These are phyloP conservation scores for Falco punctatus DNA, from an alignment of 2,113 vertebrate genomes.

Conservation along the genomic window DNA sequence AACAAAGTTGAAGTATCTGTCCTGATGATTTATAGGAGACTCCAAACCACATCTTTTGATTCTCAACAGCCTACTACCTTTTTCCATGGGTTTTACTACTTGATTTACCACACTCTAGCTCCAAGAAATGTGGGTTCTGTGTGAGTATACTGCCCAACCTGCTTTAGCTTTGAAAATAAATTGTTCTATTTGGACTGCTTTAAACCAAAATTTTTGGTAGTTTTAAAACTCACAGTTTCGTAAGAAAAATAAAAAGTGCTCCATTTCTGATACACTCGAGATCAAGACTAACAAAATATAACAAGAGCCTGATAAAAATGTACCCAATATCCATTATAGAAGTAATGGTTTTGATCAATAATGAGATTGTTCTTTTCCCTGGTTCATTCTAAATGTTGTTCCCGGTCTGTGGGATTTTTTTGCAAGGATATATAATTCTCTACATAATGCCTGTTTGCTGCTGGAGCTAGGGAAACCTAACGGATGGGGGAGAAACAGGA, in stretches of 20 bases:
- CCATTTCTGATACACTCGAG: neutral
- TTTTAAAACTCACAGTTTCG: neutral
- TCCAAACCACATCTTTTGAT: neutral
- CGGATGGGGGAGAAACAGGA: neutral
- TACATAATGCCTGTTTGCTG: neutral
- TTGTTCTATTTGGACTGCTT: neutral
- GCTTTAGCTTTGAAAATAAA: neutral
- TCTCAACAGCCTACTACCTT: neutral
- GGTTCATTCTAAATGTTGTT: neutral
- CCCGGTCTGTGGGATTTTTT: neutral
- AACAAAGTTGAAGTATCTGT: conserved; percentile 11
- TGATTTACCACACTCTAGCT: neutral
- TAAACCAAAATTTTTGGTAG: neutral
- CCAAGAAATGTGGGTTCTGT: neutral
- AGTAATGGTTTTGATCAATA: neutral
- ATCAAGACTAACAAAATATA: neutral
- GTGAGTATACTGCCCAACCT: neutral
- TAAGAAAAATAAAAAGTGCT: neutral
- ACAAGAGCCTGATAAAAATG: neutral
- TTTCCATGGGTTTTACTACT: neutral
- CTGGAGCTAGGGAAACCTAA: neutral
- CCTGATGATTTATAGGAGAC: conserved; percentile 11
- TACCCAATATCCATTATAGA: neutral
- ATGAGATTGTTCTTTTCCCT: neutral
- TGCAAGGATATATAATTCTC: neutral